Base-by-base conservation (phyloP, 2,888 invertebrate species). In the Arge pagana region DNA sequence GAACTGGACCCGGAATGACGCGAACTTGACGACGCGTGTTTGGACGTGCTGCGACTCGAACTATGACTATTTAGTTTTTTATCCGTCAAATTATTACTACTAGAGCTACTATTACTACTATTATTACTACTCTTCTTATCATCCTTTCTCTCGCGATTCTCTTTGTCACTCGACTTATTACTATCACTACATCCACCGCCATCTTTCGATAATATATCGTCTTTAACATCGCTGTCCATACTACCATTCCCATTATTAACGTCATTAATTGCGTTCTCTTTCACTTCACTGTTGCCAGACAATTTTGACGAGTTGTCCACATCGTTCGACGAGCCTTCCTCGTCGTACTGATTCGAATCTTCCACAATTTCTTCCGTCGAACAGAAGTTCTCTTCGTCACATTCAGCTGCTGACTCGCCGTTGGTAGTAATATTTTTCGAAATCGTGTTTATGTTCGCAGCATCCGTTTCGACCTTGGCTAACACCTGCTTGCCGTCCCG, bases 401-500 rank as follows among this genome's bases (percentile, higher is more conserved):
- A 66, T 13, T 65, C 71, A 49, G 68, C 70, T 40, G 65, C 62
- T 31, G 68, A 67, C 52, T 58, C 53, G 28, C 68, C 68, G 52
- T 59, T 53, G 21, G 50, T 61, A 37, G 58, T 54, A 58, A 53
- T 59, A 31, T 63, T 60, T 28, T 65, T 65, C 48, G 65, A 56
- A 53, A 66, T 66, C 57, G 62, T 66, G 57, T 62, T 68, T 57
- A 74, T 70, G 56, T 66, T 70, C 10, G 68, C 55, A 26, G 66
- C 66, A 43, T 72, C 77, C 1, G 71, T 69, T 45, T 73, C 81
- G 56, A 85, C 79, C 76, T 85, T 83, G 5, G 85, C 82, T 65
- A 88, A 77, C 39, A 85, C 80, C 74, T 87, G 85, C 76, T 87
- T 88, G 11, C 87, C 87, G 77, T 89, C 88, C 68, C 86, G 86